Evolutionary conservation across 2,888 invertebrate species (phyloP).

Genomic region (Busseola fusca): DNA sequence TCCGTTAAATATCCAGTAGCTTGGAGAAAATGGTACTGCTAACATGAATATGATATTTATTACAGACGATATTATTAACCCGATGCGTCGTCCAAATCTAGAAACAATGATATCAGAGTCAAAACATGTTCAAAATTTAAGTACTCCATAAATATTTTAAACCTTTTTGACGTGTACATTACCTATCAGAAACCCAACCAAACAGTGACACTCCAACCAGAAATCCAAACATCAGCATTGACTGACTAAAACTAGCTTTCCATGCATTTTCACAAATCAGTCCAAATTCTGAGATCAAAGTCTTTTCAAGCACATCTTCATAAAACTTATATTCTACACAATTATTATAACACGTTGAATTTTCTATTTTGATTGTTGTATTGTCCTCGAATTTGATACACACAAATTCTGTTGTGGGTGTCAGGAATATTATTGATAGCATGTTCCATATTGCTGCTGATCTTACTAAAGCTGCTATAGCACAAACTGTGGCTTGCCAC

Average conservation of each 20-base stretch:
- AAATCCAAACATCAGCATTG: conserved; percentile 74
- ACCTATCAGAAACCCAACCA: conserved; percentile 80
- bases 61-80: conserved; percentile 90
- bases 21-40: conserved; percentile 90
- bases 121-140: neutral
- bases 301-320: conserved; percentile 68
- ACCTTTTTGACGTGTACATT: neutral
- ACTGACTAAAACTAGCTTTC: conserved; percentile 74
- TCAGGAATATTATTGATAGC: conserved; percentile 71
- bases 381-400: conserved; percentile 66
- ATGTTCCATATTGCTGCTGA: conserved; percentile 71
- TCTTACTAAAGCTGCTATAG: conserved; percentile 66
- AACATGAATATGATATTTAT: conserved; percentile 91
- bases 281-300: conserved; percentile 71
- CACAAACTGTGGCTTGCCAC: conserved; percentile 72
- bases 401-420: conserved; percentile 68
- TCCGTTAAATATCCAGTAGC: conserved; percentile 87
- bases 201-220: conserved; percentile 71
- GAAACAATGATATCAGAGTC: conserved; percentile 7
- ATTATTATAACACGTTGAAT: conserved; percentile 71
- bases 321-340: conserved; percentile 70
- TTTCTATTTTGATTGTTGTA: conserved; percentile 50
- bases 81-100: conserved; percentile 84
- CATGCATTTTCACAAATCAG: conserved; percentile 74
- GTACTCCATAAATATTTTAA: too few species aligned